These are phyloP conservation scores for Stigmatopora nigra DNA, from an alignment of 2,113 vertebrate genomes.

Conservation along the genomic window DNA sequence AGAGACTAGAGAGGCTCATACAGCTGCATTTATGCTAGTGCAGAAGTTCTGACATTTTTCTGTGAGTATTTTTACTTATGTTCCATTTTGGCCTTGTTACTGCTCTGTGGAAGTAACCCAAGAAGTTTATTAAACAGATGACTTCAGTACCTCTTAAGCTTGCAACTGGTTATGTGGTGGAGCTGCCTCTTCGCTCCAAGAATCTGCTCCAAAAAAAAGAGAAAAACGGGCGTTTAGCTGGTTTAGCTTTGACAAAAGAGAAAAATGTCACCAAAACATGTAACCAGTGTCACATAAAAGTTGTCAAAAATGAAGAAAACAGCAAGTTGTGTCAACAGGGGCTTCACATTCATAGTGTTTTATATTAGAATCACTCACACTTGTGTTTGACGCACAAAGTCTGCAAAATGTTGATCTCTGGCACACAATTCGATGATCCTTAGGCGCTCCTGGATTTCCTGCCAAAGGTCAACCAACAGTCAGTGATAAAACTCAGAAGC, in stretches of 20 bases:
- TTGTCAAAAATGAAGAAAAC: not conserved
- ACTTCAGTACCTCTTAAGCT: not conserved
- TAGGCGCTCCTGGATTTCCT: slow-evolving; percentile 89
- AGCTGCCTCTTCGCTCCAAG: slow-evolving; percentile 59
- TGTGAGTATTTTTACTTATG: not conserved
- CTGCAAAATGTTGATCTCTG: slow-evolving; percentile 80
- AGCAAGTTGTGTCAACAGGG: not conserved
- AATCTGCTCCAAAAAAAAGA: slow-evolving; percentile 42
- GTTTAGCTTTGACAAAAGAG: not conserved
- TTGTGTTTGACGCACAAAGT: slow-evolving; percentile 84
- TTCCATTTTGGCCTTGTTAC: too few relatives aligned
- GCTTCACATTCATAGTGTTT: not conserved
- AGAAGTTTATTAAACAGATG: not conserved
- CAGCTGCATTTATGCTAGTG: too few relatives aligned
- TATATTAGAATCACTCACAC: slow-evolving; percentile 72
- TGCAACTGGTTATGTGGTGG: slow-evolving; percentile 40
- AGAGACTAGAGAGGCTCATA: too few relatives aligned
- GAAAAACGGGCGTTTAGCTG: not conserved
- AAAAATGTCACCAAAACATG: not conserved
- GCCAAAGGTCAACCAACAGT: slow-evolving; percentile 19
- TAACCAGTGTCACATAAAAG: not conserved
- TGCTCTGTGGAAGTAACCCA: not conserved
- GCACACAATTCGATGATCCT: slow-evolving; percentile 82
- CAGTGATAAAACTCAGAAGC: slow-evolving; percentile 17
- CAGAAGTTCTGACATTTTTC: not conserved